A percentile compares a stretch with the other conserved stretches of the same genome.
These are phyloP conservation scores for Heliconius aoede DNA, from an alignment of 2,888 invertebrate species.

Conservation along the genomic window DNA sequence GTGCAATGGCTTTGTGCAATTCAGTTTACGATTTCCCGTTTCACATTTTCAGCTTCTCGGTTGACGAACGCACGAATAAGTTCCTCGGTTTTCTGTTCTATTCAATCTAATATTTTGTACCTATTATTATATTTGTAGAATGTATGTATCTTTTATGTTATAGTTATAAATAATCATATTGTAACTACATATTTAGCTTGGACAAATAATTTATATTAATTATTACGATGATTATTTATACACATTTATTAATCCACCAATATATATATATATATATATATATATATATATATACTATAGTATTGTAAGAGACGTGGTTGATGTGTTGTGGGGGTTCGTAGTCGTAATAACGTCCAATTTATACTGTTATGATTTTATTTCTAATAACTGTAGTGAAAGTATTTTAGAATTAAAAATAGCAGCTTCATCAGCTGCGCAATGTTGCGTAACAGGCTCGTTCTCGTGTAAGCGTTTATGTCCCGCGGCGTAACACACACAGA, in stretches of 20 bases:
- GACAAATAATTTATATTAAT: neutral
- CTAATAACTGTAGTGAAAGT: too few species aligned
- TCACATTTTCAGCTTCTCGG: neutral
- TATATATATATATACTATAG: too few species aligned
- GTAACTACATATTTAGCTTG: neutral
- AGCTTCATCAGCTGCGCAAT: conserved; percentile 13
- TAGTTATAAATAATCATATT: neutral
- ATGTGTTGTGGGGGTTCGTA: too few species aligned
- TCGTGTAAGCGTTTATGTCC: conserved; percentile 24
- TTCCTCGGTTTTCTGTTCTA: neutral
- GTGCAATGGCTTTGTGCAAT: conserved; percentile 24
- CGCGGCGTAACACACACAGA: conserved; percentile 8
- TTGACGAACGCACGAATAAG: neutral
- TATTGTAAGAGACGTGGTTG: too few species aligned
- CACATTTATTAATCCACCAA: too few species aligned
- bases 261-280: too few species aligned
- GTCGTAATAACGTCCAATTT: too few species aligned
- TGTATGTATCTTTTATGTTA: too few species aligned
- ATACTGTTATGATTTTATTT: too few species aligned
- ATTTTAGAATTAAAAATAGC: conserved; percentile 9
- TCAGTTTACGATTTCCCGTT: conserved; percentile 29
- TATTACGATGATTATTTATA: too few species aligned
- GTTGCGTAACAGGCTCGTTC: conserved; percentile 24
- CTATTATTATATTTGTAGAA: too few species aligned
- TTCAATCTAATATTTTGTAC: neutral